Percentiles rank a stretch among this genome's conserved stretches.
phyloP scores from a whole-genome alignment of 1,140 invertebrate genomes.

The Pogonomyrmex californicus region DNA sequence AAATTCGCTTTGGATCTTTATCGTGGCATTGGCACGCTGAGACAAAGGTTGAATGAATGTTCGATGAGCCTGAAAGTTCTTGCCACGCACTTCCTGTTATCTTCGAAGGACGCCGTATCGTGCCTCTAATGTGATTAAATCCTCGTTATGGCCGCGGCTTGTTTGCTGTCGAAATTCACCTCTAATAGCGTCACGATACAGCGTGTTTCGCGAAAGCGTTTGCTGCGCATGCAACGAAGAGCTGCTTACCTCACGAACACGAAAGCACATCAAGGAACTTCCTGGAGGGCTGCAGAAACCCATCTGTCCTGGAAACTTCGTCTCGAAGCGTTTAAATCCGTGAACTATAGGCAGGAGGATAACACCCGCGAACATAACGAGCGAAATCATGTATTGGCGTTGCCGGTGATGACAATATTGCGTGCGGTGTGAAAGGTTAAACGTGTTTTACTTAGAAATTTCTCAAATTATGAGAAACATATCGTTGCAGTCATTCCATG shows the following conservation, averaged over 20 bases:
- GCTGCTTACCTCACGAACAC: slow-evolving; percentile 53
- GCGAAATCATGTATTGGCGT: slow-evolving; percentile 32
- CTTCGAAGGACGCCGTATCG: slow-evolving; percentile 10
- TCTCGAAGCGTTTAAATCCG: slow-evolving; percentile 53
- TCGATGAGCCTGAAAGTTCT: slow-evolving; percentile 37
- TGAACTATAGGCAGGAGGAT: slow-evolving; percentile 46
- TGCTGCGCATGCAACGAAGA: slow-evolving; percentile 2
- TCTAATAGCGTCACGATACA: slow-evolving; percentile 68
- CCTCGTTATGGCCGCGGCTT: slow-evolving; percentile 75
- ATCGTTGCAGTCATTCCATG: not conserved
- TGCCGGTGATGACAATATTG: slow-evolving; percentile 12
- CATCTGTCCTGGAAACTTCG: slow-evolving; percentile 61
- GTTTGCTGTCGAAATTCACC: slow-evolving; percentile 73
- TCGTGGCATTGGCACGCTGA: slow-evolving; percentile 4
- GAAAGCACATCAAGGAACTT: slow-evolving; percentile 52
- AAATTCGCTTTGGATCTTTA: slow-evolving; percentile 15
- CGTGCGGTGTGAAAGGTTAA: slow-evolving; percentile 4
- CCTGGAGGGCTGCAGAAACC: slow-evolving; percentile 5
- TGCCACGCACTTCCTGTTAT: slow-evolving; percentile 27
- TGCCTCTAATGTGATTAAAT: slow-evolving; percentile 78
- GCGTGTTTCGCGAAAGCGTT: slow-evolving; percentile 31
- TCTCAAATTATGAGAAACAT: slow-evolving; percentile 6
- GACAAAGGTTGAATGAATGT: slow-evolving; percentile 14
- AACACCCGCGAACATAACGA: slow-evolving; percentile 51
- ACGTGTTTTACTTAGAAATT: not conserved